Conservation (phyloP, 2,113 vertebrate species). For the Rhombomys opimus region DNA sequence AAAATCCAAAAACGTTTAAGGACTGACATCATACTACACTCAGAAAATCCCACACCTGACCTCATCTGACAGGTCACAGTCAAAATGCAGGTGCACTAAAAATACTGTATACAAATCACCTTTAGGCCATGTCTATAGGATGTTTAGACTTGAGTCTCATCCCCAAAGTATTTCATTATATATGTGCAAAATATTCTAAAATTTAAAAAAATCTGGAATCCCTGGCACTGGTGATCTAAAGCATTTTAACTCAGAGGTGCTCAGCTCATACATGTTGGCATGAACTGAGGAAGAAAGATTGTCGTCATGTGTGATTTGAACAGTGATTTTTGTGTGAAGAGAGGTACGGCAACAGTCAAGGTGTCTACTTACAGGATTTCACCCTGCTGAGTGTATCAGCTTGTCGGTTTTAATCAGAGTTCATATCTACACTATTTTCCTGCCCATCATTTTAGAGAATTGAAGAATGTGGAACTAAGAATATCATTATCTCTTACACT, state of each 20-base stretch:
- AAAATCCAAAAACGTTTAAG: not conserved
- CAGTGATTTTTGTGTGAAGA: conserved; percentile 23
- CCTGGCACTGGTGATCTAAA: not conserved
- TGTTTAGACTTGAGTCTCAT: not conserved
- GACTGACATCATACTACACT: not conserved
- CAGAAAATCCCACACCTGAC: not conserved
- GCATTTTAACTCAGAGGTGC: not conserved
- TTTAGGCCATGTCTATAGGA: not conserved
- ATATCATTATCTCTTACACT: not conserved
- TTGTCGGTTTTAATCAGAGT: not conserved
- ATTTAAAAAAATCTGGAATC: not conserved
- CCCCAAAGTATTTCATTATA: not conserved
- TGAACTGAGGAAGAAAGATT: conserved; percentile 9
- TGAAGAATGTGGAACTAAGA: not conserved
- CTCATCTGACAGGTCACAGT: not conserved
- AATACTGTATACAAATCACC: not conserved
- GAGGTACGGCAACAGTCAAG: not conserved
- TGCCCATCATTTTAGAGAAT: not conserved
- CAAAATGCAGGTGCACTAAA: not conserved
- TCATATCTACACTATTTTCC: not conserved
- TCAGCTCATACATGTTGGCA: not conserved
- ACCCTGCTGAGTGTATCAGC: not conserved
- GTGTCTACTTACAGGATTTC: not conserved
- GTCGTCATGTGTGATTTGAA: not conserved
- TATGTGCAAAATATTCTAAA: not conserved